These are phyloP conservation scores for Trematomus loennbergii DNA, from an alignment of 2,113 vertebrate species.

Conservation along the genomic window DNA sequence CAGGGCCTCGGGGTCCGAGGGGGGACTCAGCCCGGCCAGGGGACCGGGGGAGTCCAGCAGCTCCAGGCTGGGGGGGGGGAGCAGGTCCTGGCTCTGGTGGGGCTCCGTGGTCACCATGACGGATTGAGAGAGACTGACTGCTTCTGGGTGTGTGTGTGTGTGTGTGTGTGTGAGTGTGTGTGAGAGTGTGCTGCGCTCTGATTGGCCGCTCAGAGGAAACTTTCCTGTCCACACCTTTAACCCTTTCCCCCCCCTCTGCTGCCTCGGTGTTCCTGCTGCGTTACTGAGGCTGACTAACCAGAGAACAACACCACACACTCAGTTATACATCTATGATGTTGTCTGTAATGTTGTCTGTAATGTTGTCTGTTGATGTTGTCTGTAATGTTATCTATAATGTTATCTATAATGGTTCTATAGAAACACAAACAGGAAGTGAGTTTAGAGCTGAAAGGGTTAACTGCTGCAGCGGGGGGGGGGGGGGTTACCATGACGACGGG, in stretches of 20 bases:
- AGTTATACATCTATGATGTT: no score
- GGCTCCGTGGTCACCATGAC: conserved; percentile 75
- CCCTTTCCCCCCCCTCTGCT: conserved; percentile 6
- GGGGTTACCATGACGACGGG: conserved; percentile 5
- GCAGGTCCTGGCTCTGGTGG: conserved; percentile 82
- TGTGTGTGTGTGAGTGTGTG: conserved; percentile 31
- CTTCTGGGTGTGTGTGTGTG: neutral
- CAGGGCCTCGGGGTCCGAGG: conserved; percentile 48
- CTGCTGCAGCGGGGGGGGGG: neutral
- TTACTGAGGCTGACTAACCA: no score
- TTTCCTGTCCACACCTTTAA: conserved; percentile 74
- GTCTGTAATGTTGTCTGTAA: no score
- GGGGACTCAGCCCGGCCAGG: conserved; percentile 16
- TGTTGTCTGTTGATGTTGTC: no score
- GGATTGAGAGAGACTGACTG: neutral
- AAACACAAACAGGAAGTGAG: no score
- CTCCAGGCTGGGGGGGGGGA: conserved; percentile 60
- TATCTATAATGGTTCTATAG: no score
- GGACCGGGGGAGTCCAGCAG: conserved; percentile 9
- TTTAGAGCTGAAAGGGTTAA: no score
- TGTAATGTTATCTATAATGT: no score
- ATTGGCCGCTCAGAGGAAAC: conserved; percentile 58
- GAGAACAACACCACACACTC: no score
- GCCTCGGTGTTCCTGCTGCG: no score
- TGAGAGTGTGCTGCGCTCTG: conserved; percentile 31